These are phyloP conservation scores for Oedothorax gibbosus DNA, from an alignment of 1,140 invertebrate species.

Conservation along the genomic window DNA sequence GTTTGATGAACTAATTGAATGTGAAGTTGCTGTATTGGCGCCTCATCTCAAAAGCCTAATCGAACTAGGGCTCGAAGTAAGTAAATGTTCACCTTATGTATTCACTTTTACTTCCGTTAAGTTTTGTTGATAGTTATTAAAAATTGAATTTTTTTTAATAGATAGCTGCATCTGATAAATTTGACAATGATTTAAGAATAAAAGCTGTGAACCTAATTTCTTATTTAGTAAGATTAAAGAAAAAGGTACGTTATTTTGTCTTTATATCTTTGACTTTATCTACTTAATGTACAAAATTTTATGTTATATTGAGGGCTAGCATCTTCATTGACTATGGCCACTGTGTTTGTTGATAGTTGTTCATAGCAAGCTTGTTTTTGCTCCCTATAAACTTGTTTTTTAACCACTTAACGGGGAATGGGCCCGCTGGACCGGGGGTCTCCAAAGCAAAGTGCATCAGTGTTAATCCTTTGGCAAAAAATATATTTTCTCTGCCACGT, in stretches of 20 bases:
- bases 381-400: too few relatives aligned
- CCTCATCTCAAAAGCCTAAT: slow-evolving; percentile 77
- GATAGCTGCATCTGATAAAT: slow-evolving; percentile 72
- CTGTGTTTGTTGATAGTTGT: too few relatives aligned
- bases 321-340: too few relatives aligned
- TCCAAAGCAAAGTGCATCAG: too few relatives aligned
- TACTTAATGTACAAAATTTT: not conserved
- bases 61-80: slow-evolving; percentile 74
- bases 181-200: slow-evolving; percentile 75
- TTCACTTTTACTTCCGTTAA: too few relatives aligned
- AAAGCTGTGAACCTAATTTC: slow-evolving; percentile 78
- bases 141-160: slow-evolving; percentile 63
- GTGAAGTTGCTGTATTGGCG: slow-evolving; percentile 74
- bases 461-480: too few relatives aligned
- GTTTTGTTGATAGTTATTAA: not conserved
- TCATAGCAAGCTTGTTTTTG: too few relatives aligned
- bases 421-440: too few relatives aligned
- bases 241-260: slow-evolving; percentile 73
- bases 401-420: too few relatives aligned
- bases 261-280: not conserved
- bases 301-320: too few relatives aligned
- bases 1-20: slow-evolving; percentile 79
- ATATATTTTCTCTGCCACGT: too few relatives aligned
- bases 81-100: not conserved
- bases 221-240: slow-evolving; percentile 76